Conservation (phyloP, 2,797 vertebrate species). For the Falco cherrug region DNA sequence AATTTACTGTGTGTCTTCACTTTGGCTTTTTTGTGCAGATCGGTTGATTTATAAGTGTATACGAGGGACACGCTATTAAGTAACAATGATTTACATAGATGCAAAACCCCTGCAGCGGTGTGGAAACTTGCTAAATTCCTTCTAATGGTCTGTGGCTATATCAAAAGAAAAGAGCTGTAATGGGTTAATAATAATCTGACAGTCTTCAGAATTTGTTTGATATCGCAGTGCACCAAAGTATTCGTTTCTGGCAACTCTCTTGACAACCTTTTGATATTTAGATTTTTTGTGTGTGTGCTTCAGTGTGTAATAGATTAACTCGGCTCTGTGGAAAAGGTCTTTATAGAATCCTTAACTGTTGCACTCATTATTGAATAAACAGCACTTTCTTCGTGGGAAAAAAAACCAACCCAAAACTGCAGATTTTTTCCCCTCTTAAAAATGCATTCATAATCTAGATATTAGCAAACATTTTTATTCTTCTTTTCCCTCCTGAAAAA, state of each 20-base stretch:
- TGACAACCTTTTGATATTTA: slow-evolving; percentile 28
- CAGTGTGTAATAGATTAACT: slow-evolving; percentile 57
- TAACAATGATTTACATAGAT: neutral
- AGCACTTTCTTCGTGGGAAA: slow-evolving; percentile 18
- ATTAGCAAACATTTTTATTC: slow-evolving; percentile 52
- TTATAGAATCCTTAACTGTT: slow-evolving; percentile 56
- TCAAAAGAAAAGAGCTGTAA: neutral
- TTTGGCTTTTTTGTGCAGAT: neutral
- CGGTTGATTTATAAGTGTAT: neutral
- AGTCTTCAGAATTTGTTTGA: slow-evolving; percentile 14
- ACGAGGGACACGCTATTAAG: neutral
- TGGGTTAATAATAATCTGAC: slow-evolving; percentile 23
- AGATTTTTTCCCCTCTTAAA: neutral
- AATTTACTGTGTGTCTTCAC: neutral
- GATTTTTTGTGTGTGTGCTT: slow-evolving; percentile 42
- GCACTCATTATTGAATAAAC: slow-evolving; percentile 41
- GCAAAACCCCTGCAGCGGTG: neutral
- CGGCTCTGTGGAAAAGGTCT: slow-evolving; percentile 50
- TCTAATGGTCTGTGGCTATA: neutral
- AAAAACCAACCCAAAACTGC: neutral
- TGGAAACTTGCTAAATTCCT: neutral
- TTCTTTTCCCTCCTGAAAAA: slow-evolving; percentile 62
- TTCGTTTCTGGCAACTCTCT: slow-evolving; percentile 13
- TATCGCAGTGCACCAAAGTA: slow-evolving; percentile 18
- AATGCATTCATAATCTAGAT: slow-evolving; percentile 70